These are phyloP conservation scores for Onychorhynchus coronatus DNA, from an alignment of 2,113 vertebrate genomes.

Conservation along the genomic window DNA sequence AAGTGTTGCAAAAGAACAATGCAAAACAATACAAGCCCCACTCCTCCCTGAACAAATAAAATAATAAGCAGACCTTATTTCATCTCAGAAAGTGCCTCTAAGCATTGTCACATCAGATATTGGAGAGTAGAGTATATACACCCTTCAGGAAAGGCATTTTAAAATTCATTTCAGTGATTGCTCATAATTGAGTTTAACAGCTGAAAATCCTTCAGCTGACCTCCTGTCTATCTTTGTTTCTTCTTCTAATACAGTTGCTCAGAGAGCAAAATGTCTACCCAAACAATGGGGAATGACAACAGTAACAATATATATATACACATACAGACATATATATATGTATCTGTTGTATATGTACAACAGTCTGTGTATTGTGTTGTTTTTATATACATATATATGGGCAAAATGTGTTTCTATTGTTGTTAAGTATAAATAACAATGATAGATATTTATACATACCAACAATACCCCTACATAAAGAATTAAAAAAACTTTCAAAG, in stretches of 20 bases:
- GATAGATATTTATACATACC: background rate
- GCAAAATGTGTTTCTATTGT: background rate
- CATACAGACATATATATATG: background rate
- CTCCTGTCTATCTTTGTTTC: slow-evolving; percentile 64
- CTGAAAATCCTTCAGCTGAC: slow-evolving; percentile 73
- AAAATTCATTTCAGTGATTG: slow-evolving; percentile 69
- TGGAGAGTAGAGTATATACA: background rate
- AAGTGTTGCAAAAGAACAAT: background rate
- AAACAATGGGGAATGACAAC: slow-evolving; percentile 21
- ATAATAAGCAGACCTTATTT: slow-evolving; percentile 6
- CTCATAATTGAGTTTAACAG: slow-evolving; percentile 70
- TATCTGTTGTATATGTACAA: background rate
- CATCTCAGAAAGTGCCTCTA: background rate
- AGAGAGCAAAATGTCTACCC: slow-evolving; percentile 16
- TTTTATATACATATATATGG: background rate
- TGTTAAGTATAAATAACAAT: background rate
- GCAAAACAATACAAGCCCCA: background rate
- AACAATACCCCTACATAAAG: background rate
- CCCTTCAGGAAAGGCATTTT: slow-evolving; percentile 61
- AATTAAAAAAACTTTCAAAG: slow-evolving; percentile 5
- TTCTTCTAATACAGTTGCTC: slow-evolving; percentile 43
- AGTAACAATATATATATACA: background rate
- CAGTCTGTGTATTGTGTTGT: background rate
- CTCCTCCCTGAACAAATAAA: background rate
- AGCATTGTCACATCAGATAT: slow-evolving; percentile 26